A percentile compares a stretch with the other conserved stretches of the same genome.
Evolutionary conservation across 2,888 invertebrate genomes (phyloP).

Genomic region (Drosophila mulleri): DNA sequence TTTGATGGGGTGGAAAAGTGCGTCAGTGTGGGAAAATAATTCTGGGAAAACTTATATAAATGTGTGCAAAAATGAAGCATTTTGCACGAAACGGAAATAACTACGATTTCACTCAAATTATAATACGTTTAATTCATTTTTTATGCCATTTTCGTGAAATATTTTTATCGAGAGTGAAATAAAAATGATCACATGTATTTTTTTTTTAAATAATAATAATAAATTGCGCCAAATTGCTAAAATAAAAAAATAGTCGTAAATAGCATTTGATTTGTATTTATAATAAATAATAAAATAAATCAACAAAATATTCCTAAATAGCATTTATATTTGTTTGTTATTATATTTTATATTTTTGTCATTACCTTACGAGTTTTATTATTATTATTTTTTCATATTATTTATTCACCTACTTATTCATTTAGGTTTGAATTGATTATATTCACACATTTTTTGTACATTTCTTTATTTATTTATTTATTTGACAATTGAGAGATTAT

Average conservation of each 20-base stretch:
- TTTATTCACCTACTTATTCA: not conserved
- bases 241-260: too few relatives aligned
- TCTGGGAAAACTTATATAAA: slow-evolving; percentile 8
- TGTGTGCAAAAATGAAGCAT: not conserved
- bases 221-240: too few relatives aligned
- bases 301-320: too few relatives aligned
- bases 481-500: not conserved
- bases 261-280: not conserved
- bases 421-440: too few relatives aligned
- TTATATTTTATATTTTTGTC: too few relatives aligned
- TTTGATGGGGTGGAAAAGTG: not conserved
- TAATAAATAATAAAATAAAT: too few relatives aligned
- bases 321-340: too few relatives aligned
- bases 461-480: not conserved
- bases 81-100: not conserved
- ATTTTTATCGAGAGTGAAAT: not conserved
- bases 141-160: not conserved
- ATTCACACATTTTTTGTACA: too few relatives aligned
- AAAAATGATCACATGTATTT: not conserved
- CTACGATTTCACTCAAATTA: not conserved
- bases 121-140: not conserved
- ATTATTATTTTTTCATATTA: too few relatives aligned
- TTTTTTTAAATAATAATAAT: too few relatives aligned
- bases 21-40: slow-evolving; percentile 3
- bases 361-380: too few relatives aligned